A percentile compares a stretch with the other conserved stretches of the same genome.
Evolutionary conservation across 2,113 vertebrate species (phyloP).

Genomic region (Alaudala cheleensis): DNA sequence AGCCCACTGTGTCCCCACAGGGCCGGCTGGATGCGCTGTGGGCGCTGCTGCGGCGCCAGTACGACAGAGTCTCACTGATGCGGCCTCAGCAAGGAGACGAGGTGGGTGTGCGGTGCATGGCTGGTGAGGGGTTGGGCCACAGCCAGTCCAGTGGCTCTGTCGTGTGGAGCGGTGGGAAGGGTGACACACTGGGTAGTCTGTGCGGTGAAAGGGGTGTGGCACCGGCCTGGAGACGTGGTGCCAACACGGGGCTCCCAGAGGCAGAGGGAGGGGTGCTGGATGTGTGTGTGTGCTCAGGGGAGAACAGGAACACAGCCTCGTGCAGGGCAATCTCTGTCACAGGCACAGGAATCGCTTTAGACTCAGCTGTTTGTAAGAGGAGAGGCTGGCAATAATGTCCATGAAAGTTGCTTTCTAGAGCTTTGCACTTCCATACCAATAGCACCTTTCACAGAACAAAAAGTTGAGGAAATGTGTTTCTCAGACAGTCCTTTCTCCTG

Average conservation of each 20-base stretch:
- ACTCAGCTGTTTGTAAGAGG: not conserved
- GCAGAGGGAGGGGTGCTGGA: not conserved
- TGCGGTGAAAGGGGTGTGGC: accelerated
- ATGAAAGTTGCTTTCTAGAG: not conserved
- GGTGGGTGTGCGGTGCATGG: constrained; percentile 67
- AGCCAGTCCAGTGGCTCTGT: not conserved
- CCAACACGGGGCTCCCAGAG: accelerated
- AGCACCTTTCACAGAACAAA: not conserved
- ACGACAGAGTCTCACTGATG: constrained; percentile 95
- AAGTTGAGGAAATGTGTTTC: not conserved
- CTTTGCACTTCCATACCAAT: not conserved
- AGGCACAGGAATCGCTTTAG: not conserved
- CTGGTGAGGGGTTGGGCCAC: accelerated
- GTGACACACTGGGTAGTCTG: not conserved
- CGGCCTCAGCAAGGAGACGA: constrained; percentile 88
- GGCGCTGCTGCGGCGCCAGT: constrained; percentile 89
- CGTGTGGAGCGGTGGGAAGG: not conserved
- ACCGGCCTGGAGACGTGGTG: accelerated
- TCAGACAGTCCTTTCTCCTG: not conserved
- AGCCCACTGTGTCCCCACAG: constrained; percentile 54
- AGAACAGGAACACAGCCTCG: not conserved
- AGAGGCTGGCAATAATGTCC: not conserved
- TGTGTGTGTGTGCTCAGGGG: not conserved
- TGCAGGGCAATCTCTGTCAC: not conserved
- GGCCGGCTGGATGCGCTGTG: constrained; percentile 92